Evolutionary conservation across 2,888 invertebrate species (phyloP).

Genomic region (Cryptocheilus praepositus): DNA sequence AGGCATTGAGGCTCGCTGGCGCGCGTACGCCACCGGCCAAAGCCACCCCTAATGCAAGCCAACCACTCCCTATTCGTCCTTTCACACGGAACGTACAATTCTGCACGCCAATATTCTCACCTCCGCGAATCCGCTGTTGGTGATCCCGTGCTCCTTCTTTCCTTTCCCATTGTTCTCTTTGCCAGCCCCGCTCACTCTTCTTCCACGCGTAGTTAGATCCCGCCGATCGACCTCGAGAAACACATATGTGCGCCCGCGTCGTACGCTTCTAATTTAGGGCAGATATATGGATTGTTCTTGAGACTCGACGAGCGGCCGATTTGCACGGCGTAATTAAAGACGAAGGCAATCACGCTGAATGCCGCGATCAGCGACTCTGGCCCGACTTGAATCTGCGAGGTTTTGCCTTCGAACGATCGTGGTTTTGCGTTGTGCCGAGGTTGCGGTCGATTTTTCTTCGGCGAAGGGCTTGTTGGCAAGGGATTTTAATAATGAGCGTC

Average conservation of each 20-base stretch:
- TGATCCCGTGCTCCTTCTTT: too few relatives aligned
- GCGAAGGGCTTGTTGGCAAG: too few relatives aligned
- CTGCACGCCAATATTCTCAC: slow-evolving; percentile 16
- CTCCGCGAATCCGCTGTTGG: slow-evolving; percentile 6
- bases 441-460: too few relatives aligned
- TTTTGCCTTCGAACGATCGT: too few relatives aligned
- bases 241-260: not conserved
- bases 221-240: too few relatives aligned
- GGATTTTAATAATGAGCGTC: too few relatives aligned
- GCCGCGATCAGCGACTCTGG: not conserved
- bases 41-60: slow-evolving; percentile 5
- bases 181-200: too few relatives aligned
- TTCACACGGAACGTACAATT: slow-evolving; percentile 5
- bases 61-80: not conserved
- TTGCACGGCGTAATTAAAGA: slow-evolving; percentile 1
- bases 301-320: not conserved
- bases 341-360: not conserved
- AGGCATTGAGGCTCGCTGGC: slow-evolving; percentile 54
- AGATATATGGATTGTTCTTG: not conserved
- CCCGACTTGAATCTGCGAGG: not conserved
- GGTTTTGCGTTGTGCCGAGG: too few relatives aligned
- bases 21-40: slow-evolving; percentile 44
- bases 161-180: too few relatives aligned
- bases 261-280: not conserved
- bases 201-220: too few relatives aligned